Conservation (phyloP, 2,797 vertebrate genomes). For the Chromis chromis region DNA sequence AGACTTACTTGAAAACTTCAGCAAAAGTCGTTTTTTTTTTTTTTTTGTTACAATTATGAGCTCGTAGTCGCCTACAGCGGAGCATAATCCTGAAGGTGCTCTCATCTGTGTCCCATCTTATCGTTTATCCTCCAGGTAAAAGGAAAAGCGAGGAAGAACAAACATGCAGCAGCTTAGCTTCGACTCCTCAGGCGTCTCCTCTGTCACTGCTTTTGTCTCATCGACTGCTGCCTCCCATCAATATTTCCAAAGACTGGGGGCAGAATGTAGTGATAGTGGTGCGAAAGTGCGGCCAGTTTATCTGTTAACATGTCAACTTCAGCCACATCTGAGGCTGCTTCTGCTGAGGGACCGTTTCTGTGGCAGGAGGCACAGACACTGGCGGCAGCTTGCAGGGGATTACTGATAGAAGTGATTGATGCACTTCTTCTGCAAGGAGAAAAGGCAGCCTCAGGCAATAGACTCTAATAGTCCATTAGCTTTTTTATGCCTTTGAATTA, state of each 20-base stretch:
- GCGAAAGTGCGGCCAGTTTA: slow-evolving; percentile 68
- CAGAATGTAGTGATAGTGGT: slow-evolving; percentile 66
- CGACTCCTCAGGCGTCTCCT: slow-evolving; percentile 53
- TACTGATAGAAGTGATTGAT: slow-evolving; percentile 79
- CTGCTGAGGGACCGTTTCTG: slow-evolving; percentile 42
- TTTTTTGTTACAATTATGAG: slow-evolving; percentile 18
- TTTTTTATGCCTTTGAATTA: slow-evolving; percentile 79
- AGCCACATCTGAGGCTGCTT: slow-evolving; percentile 57
- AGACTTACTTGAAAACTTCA: slow-evolving; percentile 36
- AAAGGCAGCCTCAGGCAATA: slow-evolving; percentile 68
- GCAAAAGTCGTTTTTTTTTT: slow-evolving; percentile 16
- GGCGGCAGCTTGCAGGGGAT: slow-evolving; percentile 65
- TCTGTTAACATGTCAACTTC: slow-evolving; percentile 75
- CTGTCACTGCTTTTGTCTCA: slow-evolving; percentile 64
- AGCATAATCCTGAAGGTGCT: slow-evolving; percentile 10
- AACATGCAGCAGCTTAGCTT: slow-evolving; percentile 42
- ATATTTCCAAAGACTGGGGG: slow-evolving; percentile 64
- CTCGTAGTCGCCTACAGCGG: slow-evolving; percentile 30
- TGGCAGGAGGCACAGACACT: slow-evolving; percentile 50
- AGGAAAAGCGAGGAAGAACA: slow-evolving; percentile 47
- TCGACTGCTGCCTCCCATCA: slow-evolving; percentile 63
- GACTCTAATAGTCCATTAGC: slow-evolving; percentile 80
- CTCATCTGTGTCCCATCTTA: slow-evolving; percentile 56
- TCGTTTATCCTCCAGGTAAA: slow-evolving; percentile 59
- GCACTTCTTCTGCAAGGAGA: slow-evolving; percentile 65